Evolutionary conservation across 2,888 invertebrate genomes (phyloP).

Genomic region (Allophyes oxyacanthae): DNA sequence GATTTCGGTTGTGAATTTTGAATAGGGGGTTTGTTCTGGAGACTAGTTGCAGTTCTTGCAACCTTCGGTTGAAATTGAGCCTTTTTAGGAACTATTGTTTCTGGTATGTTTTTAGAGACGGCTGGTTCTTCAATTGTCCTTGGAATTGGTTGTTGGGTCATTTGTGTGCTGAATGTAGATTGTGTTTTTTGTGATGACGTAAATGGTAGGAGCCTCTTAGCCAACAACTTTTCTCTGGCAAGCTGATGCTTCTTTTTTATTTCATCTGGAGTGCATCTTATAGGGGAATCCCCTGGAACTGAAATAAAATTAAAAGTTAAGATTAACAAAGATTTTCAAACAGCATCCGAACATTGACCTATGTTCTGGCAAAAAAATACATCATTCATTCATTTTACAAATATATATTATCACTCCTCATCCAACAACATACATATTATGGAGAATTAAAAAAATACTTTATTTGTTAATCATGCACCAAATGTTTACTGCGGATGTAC

Average conservation of each 20-base stretch:
- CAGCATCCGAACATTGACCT: no score
- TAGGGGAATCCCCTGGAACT: conserved; percentile 76
- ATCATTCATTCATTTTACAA: no score
- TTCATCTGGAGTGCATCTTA: conserved; percentile 89
- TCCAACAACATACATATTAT: no score
- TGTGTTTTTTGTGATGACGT: conserved; percentile 69
- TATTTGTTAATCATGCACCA: no score
- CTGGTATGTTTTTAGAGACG: conserved; percentile 26
- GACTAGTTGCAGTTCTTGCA: conserved; percentile 53
- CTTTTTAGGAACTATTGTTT: conserved; percentile 25
- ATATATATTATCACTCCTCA: no score
- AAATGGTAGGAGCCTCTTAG: conserved; percentile 84
- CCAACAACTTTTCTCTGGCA: conserved; percentile 89
- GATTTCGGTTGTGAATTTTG: conserved; percentile 42
- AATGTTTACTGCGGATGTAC: no score
- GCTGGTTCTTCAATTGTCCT: conserved; percentile 35
- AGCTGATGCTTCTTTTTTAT: conserved; percentile 90
- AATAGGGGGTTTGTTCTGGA: conserved; percentile 38
- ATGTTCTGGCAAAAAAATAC: no score
- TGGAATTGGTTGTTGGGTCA: conserved; percentile 17
- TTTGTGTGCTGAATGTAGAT: conserved; percentile 37
- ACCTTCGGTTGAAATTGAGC: conserved; percentile 70
- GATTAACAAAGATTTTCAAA: no score
- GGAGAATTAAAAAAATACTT: no score
- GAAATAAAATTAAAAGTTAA: conserved; percentile 35